Base-by-base conservation (phyloP, 2,888 invertebrate species). In the Pollenia labialis region DNA sequence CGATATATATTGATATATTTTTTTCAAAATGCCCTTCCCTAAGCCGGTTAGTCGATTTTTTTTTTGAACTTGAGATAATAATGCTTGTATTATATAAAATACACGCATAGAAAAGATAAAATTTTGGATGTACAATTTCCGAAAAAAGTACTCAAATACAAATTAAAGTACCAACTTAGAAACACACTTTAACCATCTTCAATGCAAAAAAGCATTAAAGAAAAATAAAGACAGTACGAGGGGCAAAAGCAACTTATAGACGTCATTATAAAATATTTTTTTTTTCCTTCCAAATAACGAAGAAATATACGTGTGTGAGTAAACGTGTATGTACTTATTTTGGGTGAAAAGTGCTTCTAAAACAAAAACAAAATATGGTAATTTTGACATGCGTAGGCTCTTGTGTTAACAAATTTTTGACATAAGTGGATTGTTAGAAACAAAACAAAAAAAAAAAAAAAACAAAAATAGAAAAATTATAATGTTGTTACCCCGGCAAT, bases 371-470 rank as follows among this genome's bases (percentile, higher is more conserved):
- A 56, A 81, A 82, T 69, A 74, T 85, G 74, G 71, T 77, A 85
- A 87, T 85, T 81, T 87, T 75, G 85, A 85, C 79, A 85, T 87
- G 87, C 87, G 87, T 87, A 87, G 84, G 84, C 84, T 74, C 87
- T 87, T 81, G 81, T 84, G 75, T 80, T 76, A 82, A 87, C 64
- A 87, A 79, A 81, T 69, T 87, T 86, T 81, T 76, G 32, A 69
- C 74, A 56, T 71, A 85, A 87, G 87, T 85, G 85, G 72, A 58
- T 85, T 81, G 60, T 68, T 74, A 68, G 40, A 64, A n/a, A 48
- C 42, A 44, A 12, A 56, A 46, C 42, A 1, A 32, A 12, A n/a
- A 12, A 46, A 74, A 3, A 69, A 16, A 74, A 4, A 75, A 40
- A 64, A 50, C 8, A 14, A 8, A 50, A 18, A 62, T 6, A 23